phyloP scores from a whole-genome alignment of 2,888 invertebrate species.

The Xiphydria camelus region DNA sequence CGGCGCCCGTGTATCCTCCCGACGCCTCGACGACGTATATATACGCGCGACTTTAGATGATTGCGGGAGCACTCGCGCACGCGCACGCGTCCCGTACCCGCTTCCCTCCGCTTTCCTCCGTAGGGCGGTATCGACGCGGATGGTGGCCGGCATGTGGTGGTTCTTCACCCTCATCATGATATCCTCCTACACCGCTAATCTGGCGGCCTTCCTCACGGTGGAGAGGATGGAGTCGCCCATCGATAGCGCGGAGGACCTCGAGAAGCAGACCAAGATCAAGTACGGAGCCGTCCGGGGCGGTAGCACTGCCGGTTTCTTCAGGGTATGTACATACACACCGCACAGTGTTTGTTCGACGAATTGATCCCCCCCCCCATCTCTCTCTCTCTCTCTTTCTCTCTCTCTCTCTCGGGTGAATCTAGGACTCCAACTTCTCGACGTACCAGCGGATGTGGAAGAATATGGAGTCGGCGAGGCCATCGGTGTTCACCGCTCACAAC shows the following conservation, averaged over 20 bases:
- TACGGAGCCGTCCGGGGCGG: slow-evolving; percentile 91
- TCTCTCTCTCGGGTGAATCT: slow-evolving; percentile 3
- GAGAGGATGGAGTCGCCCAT: slow-evolving; percentile 89
- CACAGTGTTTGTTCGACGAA: neutral
- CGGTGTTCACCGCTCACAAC: slow-evolving; percentile 81
- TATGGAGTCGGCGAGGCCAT: slow-evolving; percentile 83
- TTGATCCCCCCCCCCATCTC: neutral
- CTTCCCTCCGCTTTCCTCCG: slow-evolving; percentile 12
- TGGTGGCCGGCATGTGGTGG: slow-evolving; percentile 91
- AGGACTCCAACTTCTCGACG: slow-evolving; percentile 86
- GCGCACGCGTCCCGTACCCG: neutral
- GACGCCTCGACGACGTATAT: too few species aligned
- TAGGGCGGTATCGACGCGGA: slow-evolving; percentile 86
- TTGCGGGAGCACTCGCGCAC: too few species aligned
- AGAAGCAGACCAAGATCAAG: slow-evolving; percentile 92
- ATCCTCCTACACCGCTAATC: slow-evolving; percentile 91
- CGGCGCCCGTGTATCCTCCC: too few species aligned
- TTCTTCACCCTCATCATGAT: slow-evolving; percentile 91
- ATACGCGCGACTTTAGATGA: too few species aligned
- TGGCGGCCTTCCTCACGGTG: slow-evolving; percentile 91
- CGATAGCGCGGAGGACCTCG: slow-evolving; percentile 88
- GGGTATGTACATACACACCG: slow-evolving; percentile 60
- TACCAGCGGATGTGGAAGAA: slow-evolving; percentile 92
- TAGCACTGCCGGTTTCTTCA: slow-evolving; percentile 89
- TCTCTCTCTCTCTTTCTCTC: neutral